A percentile compares a stretch with the other conserved stretches of the same genome.
Conservation (phyloP, 2,797 vertebrate species). For the Sparidentex hasta region DNA sequence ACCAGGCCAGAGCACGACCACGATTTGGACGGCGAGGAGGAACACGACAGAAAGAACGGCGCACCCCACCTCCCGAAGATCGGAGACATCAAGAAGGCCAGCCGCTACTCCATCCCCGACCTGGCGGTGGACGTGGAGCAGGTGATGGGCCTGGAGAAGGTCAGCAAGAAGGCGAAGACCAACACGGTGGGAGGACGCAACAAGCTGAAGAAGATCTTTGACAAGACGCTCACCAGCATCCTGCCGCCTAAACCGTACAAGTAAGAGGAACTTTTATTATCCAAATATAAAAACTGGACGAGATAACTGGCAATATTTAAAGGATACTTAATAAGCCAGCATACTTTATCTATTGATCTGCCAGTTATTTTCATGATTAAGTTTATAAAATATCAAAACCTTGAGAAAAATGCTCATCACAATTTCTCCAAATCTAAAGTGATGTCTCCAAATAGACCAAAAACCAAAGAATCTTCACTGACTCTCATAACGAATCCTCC, state of each 20-base stretch:
- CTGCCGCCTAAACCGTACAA: conserved; percentile 99
- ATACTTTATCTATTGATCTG: too few species aligned
- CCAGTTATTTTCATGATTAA: too few species aligned
- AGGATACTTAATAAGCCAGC: too few species aligned
- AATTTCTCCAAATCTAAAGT: too few species aligned
- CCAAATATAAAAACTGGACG: neutral
- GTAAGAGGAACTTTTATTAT: conserved; percentile 79
- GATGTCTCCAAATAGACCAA: too few species aligned
- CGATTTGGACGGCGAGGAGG: conserved; percentile 84
- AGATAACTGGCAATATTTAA: too few species aligned
- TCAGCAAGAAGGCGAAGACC: conserved; percentile 96
- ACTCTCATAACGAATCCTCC: too few species aligned
- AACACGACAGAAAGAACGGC: conserved; percentile 96
- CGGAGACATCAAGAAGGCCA: conserved; percentile 97
- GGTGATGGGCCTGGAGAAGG: conserved; percentile 97
- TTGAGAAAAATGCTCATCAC: too few species aligned
- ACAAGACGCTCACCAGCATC: conserved; percentile 99
- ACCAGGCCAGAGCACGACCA: conserved; percentile 93
- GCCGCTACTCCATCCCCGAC: conserved; percentile 98
- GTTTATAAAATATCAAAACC: too few species aligned
- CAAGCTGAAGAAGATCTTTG: conserved; percentile 99
- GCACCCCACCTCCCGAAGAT: conserved; percentile 99
- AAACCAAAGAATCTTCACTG: too few species aligned
- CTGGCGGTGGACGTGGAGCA: conserved; percentile 98
- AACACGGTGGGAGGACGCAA: conserved; percentile 97